These are phyloP conservation scores for Zaprionus obscuricornis DNA, from an alignment of 2,888 invertebrate genomes.

Conservation along the genomic window DNA sequence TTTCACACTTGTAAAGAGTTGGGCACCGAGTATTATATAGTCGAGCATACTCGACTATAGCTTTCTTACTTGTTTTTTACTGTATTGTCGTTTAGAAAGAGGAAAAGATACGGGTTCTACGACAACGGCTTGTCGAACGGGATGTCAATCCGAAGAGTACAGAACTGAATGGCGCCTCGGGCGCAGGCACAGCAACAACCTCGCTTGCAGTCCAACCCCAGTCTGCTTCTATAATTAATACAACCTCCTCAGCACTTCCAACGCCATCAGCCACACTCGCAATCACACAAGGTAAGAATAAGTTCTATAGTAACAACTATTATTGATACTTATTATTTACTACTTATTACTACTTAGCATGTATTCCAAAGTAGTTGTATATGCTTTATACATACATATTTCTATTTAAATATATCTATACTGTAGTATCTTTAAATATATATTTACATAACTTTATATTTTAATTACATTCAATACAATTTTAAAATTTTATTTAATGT, in stretches of 20 bases:
- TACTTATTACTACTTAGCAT: slow-evolving; percentile 10
- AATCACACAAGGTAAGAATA: slow-evolving; percentile 86
- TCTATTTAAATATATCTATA: no score
- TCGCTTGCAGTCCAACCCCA: slow-evolving; percentile 60
- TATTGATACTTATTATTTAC: no score
- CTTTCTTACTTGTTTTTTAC: no score
- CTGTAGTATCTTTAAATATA: no score
- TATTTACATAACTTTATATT: background rate
- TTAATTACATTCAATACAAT: background rate
- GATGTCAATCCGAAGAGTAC: slow-evolving; percentile 86
- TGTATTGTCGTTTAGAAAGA: slow-evolving; percentile 87
- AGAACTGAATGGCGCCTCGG: slow-evolving; percentile 77
- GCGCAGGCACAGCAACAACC: slow-evolving; percentile 51
- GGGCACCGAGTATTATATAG: no score
- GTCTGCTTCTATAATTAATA: slow-evolving; percentile 77
- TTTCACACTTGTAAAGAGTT: no score
- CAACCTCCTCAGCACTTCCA: slow-evolving; percentile 71
- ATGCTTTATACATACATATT: no score
- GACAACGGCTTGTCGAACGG: slow-evolving; percentile 91
- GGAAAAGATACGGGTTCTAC: slow-evolving; percentile 92
- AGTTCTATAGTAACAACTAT: no score
- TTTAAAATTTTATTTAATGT: slow-evolving; percentile 23
- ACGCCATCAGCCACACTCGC: slow-evolving; percentile 88
- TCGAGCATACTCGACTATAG: no score
- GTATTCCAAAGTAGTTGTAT: slow-evolving; percentile 9